phyloP scores from a whole-genome alignment of 1,140 invertebrate genomes.

The Lepidurus couesii region DNA sequence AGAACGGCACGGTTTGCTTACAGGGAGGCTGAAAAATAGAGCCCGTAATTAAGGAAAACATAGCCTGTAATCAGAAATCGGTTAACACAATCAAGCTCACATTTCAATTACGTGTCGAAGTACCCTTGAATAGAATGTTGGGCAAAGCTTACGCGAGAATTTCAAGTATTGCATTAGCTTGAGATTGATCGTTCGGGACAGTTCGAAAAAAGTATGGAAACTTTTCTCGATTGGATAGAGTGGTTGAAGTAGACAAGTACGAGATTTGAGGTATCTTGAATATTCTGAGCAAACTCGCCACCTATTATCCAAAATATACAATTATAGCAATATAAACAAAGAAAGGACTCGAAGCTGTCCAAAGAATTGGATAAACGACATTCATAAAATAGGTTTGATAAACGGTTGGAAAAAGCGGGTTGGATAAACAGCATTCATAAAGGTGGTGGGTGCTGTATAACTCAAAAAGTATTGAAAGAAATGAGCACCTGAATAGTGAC shows the following conservation, averaged over 20 bases:
- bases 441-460: neutral
- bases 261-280: conserved; percentile 57
- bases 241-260: conserved; percentile 55
- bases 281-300: conserved; percentile 53
- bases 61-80: too few relatives aligned
- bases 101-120: too few relatives aligned
- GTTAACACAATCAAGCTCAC: too few relatives aligned
- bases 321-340: neutral
- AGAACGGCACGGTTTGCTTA: too few relatives aligned
- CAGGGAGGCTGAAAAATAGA: too few relatives aligned
- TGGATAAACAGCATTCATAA: neutral
- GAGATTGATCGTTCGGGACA: conserved; percentile 55
- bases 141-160: conserved; percentile 49
- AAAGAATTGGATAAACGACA: neutral
- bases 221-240: conserved; percentile 51
- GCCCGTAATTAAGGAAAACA: too few relatives aligned
- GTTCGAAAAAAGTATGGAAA: conserved; percentile 58
- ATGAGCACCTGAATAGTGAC: conserved; percentile 52
- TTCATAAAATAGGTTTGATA: neutral
- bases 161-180: conserved; percentile 54
- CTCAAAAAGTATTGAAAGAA: conserved; percentile 22
- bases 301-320: conserved; percentile 41
- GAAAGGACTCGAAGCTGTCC: neutral
- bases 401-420: too few relatives aligned
- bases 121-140: neutral